phyloP scores from a whole-genome alignment of 2,888 invertebrate genomes.

The Erpobdella octoculata region DNA sequence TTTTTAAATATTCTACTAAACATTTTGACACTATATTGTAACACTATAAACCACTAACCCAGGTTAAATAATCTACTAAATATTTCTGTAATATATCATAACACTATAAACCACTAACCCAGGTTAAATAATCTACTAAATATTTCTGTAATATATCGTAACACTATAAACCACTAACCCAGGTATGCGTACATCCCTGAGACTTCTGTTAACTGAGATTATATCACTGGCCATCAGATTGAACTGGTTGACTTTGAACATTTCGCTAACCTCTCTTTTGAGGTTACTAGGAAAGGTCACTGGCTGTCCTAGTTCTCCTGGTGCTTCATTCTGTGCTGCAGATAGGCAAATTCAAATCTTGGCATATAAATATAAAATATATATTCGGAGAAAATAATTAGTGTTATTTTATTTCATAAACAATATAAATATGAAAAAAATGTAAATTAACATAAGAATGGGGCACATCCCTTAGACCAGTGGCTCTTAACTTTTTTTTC shows the following conservation, averaged over 20 bases:
- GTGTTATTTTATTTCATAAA: not conserved
- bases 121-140: slow-evolving; percentile 83
- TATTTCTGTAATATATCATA: too few species aligned
- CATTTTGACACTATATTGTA: too few species aligned
- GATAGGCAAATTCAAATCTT: too few species aligned
- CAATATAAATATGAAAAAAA: not conserved
- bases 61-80: too few species aligned
- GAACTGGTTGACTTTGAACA: slow-evolving; percentile 96
- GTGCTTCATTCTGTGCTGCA: slow-evolving; percentile 57
- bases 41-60: too few species aligned
- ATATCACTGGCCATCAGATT: slow-evolving; percentile 93
- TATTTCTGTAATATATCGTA: slow-evolving; percentile 63
- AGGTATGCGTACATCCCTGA: slow-evolving; percentile 82
- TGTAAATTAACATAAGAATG: too few species aligned
- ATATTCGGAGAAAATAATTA: not conserved
- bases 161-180: slow-evolving; percentile 61
- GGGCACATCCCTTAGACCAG: too few species aligned
- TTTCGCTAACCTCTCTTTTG: slow-evolving; percentile 80
- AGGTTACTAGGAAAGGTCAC: slow-evolving; percentile 79
- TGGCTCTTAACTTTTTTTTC: too few species aligned
- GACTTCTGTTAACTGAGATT: slow-evolving; percentile 88
- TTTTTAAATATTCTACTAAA: too few species aligned
- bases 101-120: too few species aligned
- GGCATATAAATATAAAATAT: not conserved
- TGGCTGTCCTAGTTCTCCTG: slow-evolving; percentile 83